Conservation (phyloP, 2,888 invertebrate species). For the Muschampia plurimacula region DNA sequence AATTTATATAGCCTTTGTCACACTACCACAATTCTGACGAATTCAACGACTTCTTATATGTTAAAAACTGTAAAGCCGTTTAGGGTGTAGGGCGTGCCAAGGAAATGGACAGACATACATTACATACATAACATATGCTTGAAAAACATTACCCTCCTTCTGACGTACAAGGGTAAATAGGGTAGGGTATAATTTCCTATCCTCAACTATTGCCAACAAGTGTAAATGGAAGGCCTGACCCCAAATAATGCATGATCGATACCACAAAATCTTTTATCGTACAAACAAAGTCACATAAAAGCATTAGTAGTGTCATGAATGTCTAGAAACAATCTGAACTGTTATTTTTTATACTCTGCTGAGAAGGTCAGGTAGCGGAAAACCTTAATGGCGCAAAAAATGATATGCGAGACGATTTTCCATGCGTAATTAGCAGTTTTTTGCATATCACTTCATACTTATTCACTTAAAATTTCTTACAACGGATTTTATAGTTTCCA, state of each 20-base stretch:
- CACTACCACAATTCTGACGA: too few relatives aligned
- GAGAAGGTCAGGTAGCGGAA: conserved; percentile 31
- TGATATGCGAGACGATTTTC: conserved; percentile 25
- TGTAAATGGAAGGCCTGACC: not conserved
- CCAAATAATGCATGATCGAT: not conserved
- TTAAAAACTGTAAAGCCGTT: too few relatives aligned
- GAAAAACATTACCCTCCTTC: too few relatives aligned
- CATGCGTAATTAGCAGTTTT: conserved; percentile 13
- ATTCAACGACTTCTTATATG: too few relatives aligned
- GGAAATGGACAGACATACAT: too few relatives aligned
- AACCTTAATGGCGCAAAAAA: conserved; percentile 30
- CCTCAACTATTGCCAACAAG: too few relatives aligned
- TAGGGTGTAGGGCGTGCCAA: too few relatives aligned
- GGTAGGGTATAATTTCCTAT: too few relatives aligned
- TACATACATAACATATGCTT: too few relatives aligned
- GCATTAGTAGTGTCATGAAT: conserved; percentile 1
- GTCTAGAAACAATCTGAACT: conserved; percentile 19
- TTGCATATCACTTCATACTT: not conserved
- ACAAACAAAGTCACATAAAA: not conserved
- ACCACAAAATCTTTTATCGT: not conserved
- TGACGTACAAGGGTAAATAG: too few relatives aligned
- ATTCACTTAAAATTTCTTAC: not conserved
- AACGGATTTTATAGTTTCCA: not conserved
- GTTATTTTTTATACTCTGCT: conserved; percentile 16
- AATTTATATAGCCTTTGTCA: too few relatives aligned